Evolutionary conservation across 2,888 invertebrate species (phyloP), one percentile per base, ranked within the genome.

Genomic region (Epirrhoe alternata): DNA sequence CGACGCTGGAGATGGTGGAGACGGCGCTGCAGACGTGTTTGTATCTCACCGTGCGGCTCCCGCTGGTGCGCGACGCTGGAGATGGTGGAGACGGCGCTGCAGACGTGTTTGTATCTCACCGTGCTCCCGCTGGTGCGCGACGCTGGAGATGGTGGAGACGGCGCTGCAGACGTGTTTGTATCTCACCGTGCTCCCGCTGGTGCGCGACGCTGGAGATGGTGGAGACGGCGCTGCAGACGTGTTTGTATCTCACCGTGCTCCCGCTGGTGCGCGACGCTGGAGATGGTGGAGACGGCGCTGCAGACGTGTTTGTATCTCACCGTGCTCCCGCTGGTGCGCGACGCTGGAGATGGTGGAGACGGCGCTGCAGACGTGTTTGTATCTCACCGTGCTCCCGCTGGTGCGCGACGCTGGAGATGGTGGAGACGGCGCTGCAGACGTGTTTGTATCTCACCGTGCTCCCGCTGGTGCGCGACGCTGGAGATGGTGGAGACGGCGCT

Each of bases 11-110:
- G 77, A 99, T 99, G 33, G 98, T 97, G 83, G 97, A 97, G 0
- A 99, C 98, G 12, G 99, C 99, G 85, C 97, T 97, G 86, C 98
- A 98, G 8, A 99, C 98, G 88, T n/a, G n/a, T n/a, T n/a, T n/a
- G n/a, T n/a, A n/a, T n/a, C n/a, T n/a, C n/a, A n/a, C n/a, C n/a
- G n/a, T n/a, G n/a, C n/a, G n/a, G n/a, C n/a, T n/a, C n/a, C n/a
- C n/a, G n/a, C n/a, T n/a, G 47, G 88, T 98, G 98, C 0, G 99
- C 98, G 6, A 99, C 98, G 82, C 97, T 97, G 68, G 98, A 97
- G 77, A 99, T 99, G 33, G 98, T 97, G 83, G 97, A 97, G 0
- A 99, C 98, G 12, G 99, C 99, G 85, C 97, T 97, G 86, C 98
- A 98, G 8, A 99, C 98, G 88, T n/a, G n/a, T n/a, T n/a, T n/a